Evolutionary conservation across 1,140 invertebrate genomes (phyloP).

Genomic region (Musca vetustissima): DNA sequence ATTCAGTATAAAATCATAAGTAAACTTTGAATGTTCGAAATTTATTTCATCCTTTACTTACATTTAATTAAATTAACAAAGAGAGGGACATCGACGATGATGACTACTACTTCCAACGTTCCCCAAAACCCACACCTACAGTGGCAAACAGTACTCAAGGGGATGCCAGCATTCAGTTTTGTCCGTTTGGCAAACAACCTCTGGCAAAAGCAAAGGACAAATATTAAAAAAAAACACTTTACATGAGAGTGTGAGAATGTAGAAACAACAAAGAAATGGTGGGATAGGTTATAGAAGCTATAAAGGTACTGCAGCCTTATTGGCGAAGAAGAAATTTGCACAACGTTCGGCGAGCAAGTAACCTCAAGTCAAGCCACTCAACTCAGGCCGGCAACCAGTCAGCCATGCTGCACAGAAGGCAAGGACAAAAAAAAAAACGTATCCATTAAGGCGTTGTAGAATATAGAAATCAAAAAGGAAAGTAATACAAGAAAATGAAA

Average conservation of each 20-base stretch:
- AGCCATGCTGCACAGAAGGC: not conserved
- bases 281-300: not conserved
- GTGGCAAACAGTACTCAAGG: too few relatives aligned
- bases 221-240: not conserved
- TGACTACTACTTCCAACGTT: not conserved
- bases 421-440: not conserved
- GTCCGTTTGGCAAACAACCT: not conserved
- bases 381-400: not conserved
- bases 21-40: slow-evolving; percentile 10
- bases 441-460: slow-evolving; percentile 15
- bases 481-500: slow-evolving; percentile 4
- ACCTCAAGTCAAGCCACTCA: slow-evolving; percentile 19
- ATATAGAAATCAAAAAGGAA: slow-evolving; percentile 1
- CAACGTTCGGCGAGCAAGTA: slow-evolving; percentile 9
- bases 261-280: not conserved
- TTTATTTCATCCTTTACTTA: not conserved
- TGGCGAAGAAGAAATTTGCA: slow-evolving; percentile 13
- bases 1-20: slow-evolving; percentile 8
- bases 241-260: not conserved
- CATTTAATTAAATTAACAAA: slow-evolving; percentile 20
- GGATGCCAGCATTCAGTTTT: too few relatives aligned
- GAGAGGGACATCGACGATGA: not conserved
- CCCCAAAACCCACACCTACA: not conserved
- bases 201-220: not conserved
- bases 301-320: not conserved